phyloP scores from a whole-genome alignment of 2,113 vertebrate genomes.

The Acrocephalus arundinaceus region DNA sequence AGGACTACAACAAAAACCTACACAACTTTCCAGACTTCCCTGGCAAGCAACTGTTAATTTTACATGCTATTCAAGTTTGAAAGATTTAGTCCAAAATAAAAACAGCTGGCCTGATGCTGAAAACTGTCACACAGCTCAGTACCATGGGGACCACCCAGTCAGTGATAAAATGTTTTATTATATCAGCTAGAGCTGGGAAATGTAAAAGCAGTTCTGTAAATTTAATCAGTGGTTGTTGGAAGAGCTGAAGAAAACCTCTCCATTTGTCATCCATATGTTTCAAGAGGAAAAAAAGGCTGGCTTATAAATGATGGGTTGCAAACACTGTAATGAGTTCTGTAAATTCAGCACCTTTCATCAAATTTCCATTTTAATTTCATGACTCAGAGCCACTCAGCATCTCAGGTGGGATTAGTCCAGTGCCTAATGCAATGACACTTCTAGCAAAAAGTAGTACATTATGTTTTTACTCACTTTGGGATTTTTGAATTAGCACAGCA shows the following conservation, averaged over 20 bases:
- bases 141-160: neutral
- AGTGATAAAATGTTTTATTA: neutral
- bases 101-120: neutral
- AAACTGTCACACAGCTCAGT: neutral
- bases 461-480: neutral
- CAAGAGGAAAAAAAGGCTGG: neutral
- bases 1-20: neutral
- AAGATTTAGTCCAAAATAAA: neutral
- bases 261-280: neutral
- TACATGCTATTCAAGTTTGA: neutral
- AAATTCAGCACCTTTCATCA: slow-evolving; percentile 5
- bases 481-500: neutral
- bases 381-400: neutral
- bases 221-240: neutral
- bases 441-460: neutral
- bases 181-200: neutral
- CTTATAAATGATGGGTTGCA: neutral
- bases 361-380: neutral
- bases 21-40: neutral
- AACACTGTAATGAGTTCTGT: neutral
- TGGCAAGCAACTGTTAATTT: neutral
- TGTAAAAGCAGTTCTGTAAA: neutral
- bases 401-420: neutral
- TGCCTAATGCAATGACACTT: neutral
- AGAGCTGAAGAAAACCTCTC: neutral